These are phyloP conservation scores for Agapostemon virescens DNA, from an alignment of 2,888 invertebrate genomes.

Conservation along the genomic window DNA sequence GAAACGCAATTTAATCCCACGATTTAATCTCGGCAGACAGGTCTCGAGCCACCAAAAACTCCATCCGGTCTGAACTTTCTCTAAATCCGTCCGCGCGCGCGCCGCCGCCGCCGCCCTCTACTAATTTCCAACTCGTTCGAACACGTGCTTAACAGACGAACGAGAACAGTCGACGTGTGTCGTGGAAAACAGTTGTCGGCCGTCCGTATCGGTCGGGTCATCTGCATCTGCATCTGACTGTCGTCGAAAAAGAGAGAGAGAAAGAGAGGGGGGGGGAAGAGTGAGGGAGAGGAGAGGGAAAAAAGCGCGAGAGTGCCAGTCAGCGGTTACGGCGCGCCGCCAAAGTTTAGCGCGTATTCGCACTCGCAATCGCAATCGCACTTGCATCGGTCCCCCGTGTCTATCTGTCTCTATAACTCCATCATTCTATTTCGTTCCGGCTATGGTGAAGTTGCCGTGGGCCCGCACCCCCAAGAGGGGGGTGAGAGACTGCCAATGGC, in stretches of 20 bases:
- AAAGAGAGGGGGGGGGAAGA: background rate
- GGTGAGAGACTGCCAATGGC: slow-evolving; percentile 74
- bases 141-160: slow-evolving; percentile 47
- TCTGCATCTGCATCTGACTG: slow-evolving; percentile 18
- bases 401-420: slow-evolving; percentile 4
- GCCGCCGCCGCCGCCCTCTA: slow-evolving; percentile 31
- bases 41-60: slow-evolving; percentile 38
- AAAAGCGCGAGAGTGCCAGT: slow-evolving; percentile 26
- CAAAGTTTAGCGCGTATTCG: slow-evolving; percentile 42
- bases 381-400: slow-evolving; percentile 17
- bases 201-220: slow-evolving; percentile 32
- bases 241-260: background rate
- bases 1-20: slow-evolving; percentile 41
- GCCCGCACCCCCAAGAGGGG: slow-evolving; percentile 55
- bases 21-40: slow-evolving; percentile 42
- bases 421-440: slow-evolving; percentile 22
- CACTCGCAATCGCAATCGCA: slow-evolving; percentile 28
- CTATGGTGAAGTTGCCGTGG: slow-evolving; percentile 62
- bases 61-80: slow-evolving; percentile 36
- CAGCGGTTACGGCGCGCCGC: slow-evolving; percentile 41
- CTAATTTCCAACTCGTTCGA: slow-evolving; percentile 62
- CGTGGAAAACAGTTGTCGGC: slow-evolving; percentile 54
- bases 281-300: background rate
- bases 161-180: slow-evolving; percentile 26
- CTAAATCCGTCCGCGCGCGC: slow-evolving; percentile 34